Evolutionary conservation across 2,888 invertebrate genomes (phyloP), one percentile per base, ranked within the genome.

Genomic region (Proisotoma minuta): DNA sequence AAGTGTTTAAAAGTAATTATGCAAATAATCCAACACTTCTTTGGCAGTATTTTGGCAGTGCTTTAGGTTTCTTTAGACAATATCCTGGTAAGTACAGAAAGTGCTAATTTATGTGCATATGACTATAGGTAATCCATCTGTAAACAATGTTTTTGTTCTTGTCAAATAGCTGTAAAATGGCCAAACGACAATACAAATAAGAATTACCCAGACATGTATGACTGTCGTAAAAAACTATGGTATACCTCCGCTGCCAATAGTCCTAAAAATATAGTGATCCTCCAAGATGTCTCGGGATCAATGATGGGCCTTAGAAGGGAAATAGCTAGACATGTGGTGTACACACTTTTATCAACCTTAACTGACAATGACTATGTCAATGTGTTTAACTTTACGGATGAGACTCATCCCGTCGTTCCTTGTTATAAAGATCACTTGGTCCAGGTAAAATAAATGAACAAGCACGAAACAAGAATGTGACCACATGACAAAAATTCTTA

Each of bases 1-100:
- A 86, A 29, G 85, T 87, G 5, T 98, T 97, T 78, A 81, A 80
- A 58, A 84, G 87, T 75, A 98, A 98, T 79, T 91, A 90, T 76
- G 83, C 87, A 69, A 84, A 87, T 0, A 93, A 97, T 81, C 93
- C 94, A 1, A 90, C 92, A 0, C 78, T 96, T 40, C 88, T 89
- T 1, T 99, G 97, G 95, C 99, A 99, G 79, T 97, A 96, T 79
- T 99, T 98, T 78, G 96, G 98, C 29, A 95, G 95, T 72, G 86
- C 91, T 34, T 86, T 88, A 2, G 99, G 99, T 15, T 88, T 98
- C 75, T 83, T 99, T 75, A 82, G 99, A 15, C 90, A 91, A 76
- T 99, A 87, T 80, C 99, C 99, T 56, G 97, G 96, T 87, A 24
- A 15, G 12, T 39, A 20, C 4, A 28, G 5, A 22, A 5, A 24